Evolutionary conservation across 2,888 invertebrate genomes (phyloP).

Genomic region (Zygogramma bicolorata): DNA sequence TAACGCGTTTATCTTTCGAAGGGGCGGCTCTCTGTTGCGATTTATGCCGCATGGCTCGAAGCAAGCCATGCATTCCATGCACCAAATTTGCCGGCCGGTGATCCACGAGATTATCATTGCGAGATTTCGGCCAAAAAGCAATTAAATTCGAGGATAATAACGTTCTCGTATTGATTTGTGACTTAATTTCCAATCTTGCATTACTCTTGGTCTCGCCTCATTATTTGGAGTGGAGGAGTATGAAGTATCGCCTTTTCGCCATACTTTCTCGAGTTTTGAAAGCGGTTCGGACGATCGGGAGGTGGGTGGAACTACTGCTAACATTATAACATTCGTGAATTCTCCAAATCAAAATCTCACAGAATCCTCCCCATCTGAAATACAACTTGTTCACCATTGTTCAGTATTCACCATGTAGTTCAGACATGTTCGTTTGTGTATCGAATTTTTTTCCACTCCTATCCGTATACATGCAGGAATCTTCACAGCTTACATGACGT

Average conservation of each 20-base stretch:
- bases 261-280: not conserved
- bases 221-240: not conserved
- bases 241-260: not conserved
- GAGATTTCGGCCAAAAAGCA: conserved; percentile 39
- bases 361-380: too few species aligned
- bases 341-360: too few species aligned
- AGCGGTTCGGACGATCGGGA: too few species aligned
- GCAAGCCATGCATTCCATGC: conserved; percentile 30
- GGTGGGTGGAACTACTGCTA: too few species aligned
- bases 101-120: conserved; percentile 32
- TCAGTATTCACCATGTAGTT: too few species aligned
- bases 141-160: conserved; percentile 42
- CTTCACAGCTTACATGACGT: too few species aligned
- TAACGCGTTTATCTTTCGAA: conserved; percentile 62
- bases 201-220: not conserved
- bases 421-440: too few species aligned
- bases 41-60: conserved; percentile 41
- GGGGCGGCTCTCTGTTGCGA: conserved; percentile 47
- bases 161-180: conserved; percentile 43
- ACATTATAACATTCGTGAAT: too few species aligned
- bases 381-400: too few species aligned
- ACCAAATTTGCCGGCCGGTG: conserved; percentile 35
- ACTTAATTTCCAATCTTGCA: conserved; percentile 38
- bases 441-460: too few species aligned
- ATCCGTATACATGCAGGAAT: too few species aligned